Conservation (phyloP, 2,888 invertebrate species). For the Hymenopus coronatus region DNA sequence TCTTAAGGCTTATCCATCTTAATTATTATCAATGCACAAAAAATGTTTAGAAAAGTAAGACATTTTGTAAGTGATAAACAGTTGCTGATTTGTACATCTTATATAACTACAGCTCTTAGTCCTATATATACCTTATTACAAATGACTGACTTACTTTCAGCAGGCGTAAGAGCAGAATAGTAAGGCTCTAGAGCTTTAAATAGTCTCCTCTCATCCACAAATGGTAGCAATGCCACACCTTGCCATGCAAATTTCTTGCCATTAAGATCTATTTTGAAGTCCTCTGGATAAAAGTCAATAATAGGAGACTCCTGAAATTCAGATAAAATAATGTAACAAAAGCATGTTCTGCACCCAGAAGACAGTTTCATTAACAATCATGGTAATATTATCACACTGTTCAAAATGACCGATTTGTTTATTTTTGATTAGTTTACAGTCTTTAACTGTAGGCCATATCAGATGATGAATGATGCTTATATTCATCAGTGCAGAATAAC, state of each 20-base stretch:
- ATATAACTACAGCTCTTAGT: too few relatives aligned
- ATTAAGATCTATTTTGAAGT: constrained; percentile 88
- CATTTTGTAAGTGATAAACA: too few relatives aligned
- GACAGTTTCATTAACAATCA: neutral
- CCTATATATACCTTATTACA: too few relatives aligned
- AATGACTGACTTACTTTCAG: constrained; percentile 63
- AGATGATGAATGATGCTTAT: too few relatives aligned
- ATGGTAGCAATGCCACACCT: constrained; percentile 95
- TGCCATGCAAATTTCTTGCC: constrained; percentile 99
- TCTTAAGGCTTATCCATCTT: neutral
- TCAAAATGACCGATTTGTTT: too few relatives aligned
- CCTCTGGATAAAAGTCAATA: constrained; percentile 97
- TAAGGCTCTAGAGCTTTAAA: constrained; percentile 79
- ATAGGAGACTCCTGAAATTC: constrained; percentile 78
- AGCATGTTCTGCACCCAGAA: neutral
- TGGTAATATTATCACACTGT: neutral
- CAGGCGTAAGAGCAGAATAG: constrained; percentile 74
- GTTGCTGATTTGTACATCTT: too few relatives aligned
- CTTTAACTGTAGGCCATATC: too few relatives aligned
- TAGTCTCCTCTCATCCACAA: constrained; percentile 90
- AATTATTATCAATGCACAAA: neutral
- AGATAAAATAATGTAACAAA: constrained; percentile 18
- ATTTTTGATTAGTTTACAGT: too few relatives aligned
- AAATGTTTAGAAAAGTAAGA: too few relatives aligned
- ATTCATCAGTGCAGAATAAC: too few relatives aligned